These are phyloP conservation scores for Tipula lateralis DNA, from an alignment of 2,888 invertebrate genomes.

Conservation along the genomic window DNA sequence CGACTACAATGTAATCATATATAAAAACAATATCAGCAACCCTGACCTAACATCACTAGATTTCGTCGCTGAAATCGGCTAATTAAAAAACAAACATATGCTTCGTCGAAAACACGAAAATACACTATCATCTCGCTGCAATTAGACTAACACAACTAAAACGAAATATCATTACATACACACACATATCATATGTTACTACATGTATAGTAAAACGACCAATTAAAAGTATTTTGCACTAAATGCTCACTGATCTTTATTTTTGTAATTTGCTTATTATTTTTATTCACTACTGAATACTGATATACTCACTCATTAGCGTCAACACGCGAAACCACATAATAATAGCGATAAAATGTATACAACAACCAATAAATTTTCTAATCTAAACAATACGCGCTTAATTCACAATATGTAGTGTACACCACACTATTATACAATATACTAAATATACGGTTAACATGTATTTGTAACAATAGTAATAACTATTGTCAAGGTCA, in stretches of 20 bases:
- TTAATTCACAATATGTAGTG: not conserved
- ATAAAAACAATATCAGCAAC: too few species aligned
- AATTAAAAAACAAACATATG: not conserved
- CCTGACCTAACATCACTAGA: too few species aligned
- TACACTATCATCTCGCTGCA: not conserved
- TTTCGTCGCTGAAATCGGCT: not conserved
- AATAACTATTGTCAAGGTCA: conserved; percentile 5
- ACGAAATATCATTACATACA: not conserved
- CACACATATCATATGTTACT: not conserved
- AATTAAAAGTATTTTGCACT: not conserved
- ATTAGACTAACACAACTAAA: not conserved
- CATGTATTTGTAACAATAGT: not conserved
- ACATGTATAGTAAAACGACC: not conserved
- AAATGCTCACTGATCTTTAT: not conserved
- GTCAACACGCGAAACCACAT: not conserved
- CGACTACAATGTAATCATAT: too few species aligned
- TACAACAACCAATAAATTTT: not conserved
- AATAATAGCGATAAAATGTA: not conserved
- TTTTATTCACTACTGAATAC: too few species aligned
- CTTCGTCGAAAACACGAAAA: not conserved
- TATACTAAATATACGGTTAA: not conserved
- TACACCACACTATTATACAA: not conserved
- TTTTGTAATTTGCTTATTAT: not conserved
- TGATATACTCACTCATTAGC: not conserved
- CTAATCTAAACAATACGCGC: conserved; percentile 7